Percentiles rank a stretch among this genome's conserved stretches.
These are phyloP conservation scores for Isichthys henryi DNA, from an alignment of 2,113 vertebrate genomes.

Conservation along the genomic window DNA sequence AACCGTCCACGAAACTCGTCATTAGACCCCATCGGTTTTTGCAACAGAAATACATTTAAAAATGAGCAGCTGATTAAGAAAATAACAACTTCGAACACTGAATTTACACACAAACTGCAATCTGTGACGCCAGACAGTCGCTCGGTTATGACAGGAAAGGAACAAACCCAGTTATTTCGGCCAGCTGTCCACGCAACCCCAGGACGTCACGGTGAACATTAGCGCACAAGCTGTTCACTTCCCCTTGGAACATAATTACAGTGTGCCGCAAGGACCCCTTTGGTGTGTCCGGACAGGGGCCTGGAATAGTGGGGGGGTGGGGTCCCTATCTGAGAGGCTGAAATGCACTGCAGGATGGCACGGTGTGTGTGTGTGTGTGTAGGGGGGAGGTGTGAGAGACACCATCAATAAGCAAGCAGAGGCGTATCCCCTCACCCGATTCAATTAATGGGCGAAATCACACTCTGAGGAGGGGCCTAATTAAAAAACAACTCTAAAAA, in stretches of 20 bases:
- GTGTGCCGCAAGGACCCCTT: not conserved
- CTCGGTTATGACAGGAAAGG: not conserved
- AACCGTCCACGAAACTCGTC: not conserved
- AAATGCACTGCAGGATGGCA: not conserved
- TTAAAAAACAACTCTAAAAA: not conserved
- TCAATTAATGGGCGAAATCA: not conserved
- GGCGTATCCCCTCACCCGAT: not conserved
- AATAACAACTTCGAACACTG: not conserved
- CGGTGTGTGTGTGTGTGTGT: not conserved
- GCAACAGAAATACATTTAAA: not conserved
- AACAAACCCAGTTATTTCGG: not conserved
- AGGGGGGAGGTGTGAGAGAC: not conserved
- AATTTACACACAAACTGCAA: not conserved
- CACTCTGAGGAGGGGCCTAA: not conserved
- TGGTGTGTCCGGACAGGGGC: not conserved
- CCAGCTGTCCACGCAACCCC: not conserved
- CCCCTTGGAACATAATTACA: not conserved
- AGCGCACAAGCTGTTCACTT: not conserved
- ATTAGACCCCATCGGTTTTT: not conserved
- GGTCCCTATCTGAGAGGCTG: not conserved
- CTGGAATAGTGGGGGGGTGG: not conserved
- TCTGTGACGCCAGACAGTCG: not conserved
- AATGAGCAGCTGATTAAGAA: not conserved
- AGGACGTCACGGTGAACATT: not conserved
- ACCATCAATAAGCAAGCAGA: not conserved